These are phyloP conservation scores for Haemorhous mexicanus DNA, from an alignment of 2,113 vertebrate genomes.

Conservation along the genomic window DNA sequence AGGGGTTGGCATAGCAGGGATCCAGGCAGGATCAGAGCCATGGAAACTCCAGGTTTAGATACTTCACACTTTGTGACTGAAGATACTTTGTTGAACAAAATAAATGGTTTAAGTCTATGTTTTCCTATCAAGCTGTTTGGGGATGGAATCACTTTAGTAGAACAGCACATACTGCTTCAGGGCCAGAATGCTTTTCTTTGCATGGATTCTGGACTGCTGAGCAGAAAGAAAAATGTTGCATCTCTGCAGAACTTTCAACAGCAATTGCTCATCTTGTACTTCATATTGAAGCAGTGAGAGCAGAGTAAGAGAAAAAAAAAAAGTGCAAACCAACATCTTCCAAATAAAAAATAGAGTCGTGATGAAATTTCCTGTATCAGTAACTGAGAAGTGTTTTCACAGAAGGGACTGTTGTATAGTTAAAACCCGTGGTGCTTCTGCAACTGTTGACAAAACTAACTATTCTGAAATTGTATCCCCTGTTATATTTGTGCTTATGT, in stretches of 20 bases:
- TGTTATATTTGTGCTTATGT: background rate
- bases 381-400: constrained; percentile 1
- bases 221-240: background rate
- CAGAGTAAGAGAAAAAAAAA: background rate
- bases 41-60: background rate
- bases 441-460: background rate
- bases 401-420: background rate
- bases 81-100: background rate
- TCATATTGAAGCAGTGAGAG: background rate
- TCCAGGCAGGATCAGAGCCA: background rate
- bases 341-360: background rate
- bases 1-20: background rate
- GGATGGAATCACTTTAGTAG: background rate
- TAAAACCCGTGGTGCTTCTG: background rate
- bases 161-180: background rate
- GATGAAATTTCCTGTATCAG: background rate
- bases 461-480: background rate
- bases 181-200: background rate
- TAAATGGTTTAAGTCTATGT: rapidly evolving
- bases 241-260: background rate
- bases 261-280: background rate
- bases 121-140: background rate
- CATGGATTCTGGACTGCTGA: background rate
- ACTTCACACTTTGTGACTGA: background rate
- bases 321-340: background rate